Base-by-base conservation (phyloP, 1,140 invertebrate species). In the Steinernema khuongi region DNA sequence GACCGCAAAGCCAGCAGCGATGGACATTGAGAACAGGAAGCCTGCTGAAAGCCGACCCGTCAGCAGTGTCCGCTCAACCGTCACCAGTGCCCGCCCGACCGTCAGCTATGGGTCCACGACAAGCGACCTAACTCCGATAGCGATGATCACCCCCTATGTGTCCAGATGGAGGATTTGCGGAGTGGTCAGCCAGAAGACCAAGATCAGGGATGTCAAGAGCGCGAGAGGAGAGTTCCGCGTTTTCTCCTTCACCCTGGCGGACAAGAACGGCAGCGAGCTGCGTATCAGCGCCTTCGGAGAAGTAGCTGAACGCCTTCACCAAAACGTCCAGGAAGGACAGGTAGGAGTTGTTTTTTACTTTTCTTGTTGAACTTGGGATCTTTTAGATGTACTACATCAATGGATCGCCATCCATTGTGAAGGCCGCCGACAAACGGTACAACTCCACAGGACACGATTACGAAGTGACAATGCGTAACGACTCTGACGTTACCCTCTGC, bases 251-350 rank as follows among this genome's bases (percentile, higher is more conserved):
- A 93, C 94, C 86, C 86, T 99, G 0, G 87, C 93, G 69, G 97
- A 99, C 88, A 92, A 96, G 79, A 92, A 90, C 80, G 94, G 94
- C 11, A 94, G 97, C 87, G 60, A 74, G 1, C 97, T 99, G 72
- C 88, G 93, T 72, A 92, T 92, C n/a, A 96, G 94, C 0, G 94
- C 90, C 7, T 99, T 99, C 83, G 93, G 91, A 81, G 91, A 93
- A 74, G 88, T 91, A 79, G 92, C 91, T 77, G 94, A 97, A 81
- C 93, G 92, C 84, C 97, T 90, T 85, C 96, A 91, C 85, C 91
- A 95, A 82, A 89, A 94, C 85, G 89, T 99, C 75, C 90, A 97
- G 88, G 90, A 94, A 84, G 87, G 86, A 79, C 86, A 88, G 79
- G 86, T 89, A 75, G 71, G 32, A 74, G 71, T 32, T 14, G 19